Evolutionary conservation across 2,113 vertebrate species (phyloP).

Genomic region (Speoplatyrhinus poulsoni): DNA sequence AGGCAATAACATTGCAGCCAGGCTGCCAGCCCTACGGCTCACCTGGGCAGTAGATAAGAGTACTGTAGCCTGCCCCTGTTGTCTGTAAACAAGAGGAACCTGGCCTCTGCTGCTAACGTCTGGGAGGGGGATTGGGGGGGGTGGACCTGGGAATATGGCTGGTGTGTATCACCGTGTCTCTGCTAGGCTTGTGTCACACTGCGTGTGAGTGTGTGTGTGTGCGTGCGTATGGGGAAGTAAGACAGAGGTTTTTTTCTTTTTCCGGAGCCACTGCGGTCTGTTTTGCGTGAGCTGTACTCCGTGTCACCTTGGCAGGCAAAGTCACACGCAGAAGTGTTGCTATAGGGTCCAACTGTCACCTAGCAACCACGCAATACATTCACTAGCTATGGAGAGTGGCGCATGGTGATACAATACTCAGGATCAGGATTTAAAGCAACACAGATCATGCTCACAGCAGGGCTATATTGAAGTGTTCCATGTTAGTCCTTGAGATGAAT

Average conservation of each 20-base stretch:
- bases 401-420: background rate
- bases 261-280: background rate
- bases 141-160: constrained; percentile 43
- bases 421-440: too few species aligned
- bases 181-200: constrained; percentile 5
- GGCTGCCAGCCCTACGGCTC: constrained; percentile 37
- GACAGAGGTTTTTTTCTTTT: background rate
- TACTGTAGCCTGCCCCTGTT: constrained; percentile 18
- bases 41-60: constrained; percentile 48
- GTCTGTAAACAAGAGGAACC: constrained; percentile 45
- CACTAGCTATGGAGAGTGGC: background rate
- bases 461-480: too few species aligned
- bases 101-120: constrained; percentile 55
- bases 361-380: background rate
- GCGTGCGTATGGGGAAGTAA: background rate
- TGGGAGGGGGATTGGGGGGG: constrained; percentile 40
- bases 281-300: background rate
- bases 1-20: constrained; percentile 63
- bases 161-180: constrained; percentile 3
- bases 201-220: constrained; percentile 12
- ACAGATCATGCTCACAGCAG: too few species aligned
- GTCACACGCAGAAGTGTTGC: too few species aligned
- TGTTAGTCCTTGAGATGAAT: too few species aligned
- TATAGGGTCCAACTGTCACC: background rate
- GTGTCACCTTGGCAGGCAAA: too few species aligned